Percentiles rank a stretch among this genome's conserved stretches.
Conservation (phyloP, 2,113 vertebrate species). For the Elgaria multicarinata region DNA sequence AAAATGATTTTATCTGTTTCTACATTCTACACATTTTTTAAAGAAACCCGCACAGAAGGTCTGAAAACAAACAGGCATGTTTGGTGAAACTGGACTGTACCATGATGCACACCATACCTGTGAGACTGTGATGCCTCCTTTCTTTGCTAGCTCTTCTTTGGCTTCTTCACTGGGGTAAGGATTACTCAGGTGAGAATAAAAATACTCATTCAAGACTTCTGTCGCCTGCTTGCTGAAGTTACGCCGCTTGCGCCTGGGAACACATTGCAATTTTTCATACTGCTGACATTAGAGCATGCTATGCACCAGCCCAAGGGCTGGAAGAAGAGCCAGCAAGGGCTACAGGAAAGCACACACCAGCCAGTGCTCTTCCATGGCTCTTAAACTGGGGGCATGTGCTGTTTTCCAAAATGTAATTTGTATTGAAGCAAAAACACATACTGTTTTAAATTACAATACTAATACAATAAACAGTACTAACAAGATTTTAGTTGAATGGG, state of each 20-base stretch:
- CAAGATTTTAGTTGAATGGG: neutral
- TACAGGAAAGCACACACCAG: neutral
- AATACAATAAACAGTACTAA: neutral
- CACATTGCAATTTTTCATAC: neutral
- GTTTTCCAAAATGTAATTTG: neutral
- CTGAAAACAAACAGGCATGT: neutral
- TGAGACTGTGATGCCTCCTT: constrained; percentile 89
- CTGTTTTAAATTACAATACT: neutral
- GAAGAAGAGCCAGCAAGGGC: neutral
- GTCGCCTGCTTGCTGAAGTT: constrained; percentile 94
- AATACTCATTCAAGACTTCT: constrained; percentile 91
- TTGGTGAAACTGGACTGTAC: neutral
- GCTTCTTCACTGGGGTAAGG: constrained; percentile 93
- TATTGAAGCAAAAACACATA: neutral
- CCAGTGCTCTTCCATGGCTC: neutral
- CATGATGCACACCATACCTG: constrained; percentile 75
- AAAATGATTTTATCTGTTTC: neutral
- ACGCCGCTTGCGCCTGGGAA: constrained; percentile 82
- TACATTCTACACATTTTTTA: no score
- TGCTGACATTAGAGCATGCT: neutral
- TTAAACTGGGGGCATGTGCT: neutral
- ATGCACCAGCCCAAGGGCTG: neutral
- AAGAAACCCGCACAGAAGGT: neutral
- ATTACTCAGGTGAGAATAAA: constrained; percentile 92
- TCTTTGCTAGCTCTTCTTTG: constrained; percentile 92